phyloP scores from a whole-genome alignment of 2,113 vertebrate genomes.

The Centropus unirufus region DNA sequence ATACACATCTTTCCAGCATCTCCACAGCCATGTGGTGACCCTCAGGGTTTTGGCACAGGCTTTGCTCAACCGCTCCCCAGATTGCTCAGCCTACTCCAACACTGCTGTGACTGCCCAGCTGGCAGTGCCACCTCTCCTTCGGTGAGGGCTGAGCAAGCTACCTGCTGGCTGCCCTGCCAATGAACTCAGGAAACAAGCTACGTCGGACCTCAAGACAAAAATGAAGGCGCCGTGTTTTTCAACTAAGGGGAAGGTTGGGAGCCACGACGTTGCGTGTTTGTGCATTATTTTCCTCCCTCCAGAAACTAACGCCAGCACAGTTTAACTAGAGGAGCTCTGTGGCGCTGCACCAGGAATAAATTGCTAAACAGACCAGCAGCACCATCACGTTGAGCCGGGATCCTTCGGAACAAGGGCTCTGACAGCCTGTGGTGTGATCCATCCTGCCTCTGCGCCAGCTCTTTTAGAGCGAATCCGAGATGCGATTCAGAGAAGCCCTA shows the following conservation, averaged over 20 bases:
- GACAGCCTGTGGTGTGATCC: neutral
- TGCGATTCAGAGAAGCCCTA: neutral
- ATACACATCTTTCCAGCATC: neutral
- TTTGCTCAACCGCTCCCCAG: neutral
- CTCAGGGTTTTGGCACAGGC: neutral
- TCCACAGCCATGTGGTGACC: neutral
- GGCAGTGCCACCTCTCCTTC: neutral
- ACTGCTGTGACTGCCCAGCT: accelerated
- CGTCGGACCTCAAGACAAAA: neutral
- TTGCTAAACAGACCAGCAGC: conserved; percentile 10
- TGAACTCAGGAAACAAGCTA: neutral
- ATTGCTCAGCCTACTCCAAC: neutral
- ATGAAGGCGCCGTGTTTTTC: accelerated
- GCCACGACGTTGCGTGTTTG: accelerated
- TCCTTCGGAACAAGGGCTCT: neutral
- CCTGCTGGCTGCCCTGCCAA: neutral
- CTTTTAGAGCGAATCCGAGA: accelerated
- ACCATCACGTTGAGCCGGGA: accelerated
- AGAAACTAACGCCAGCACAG: neutral
- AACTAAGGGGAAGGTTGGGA: neutral
- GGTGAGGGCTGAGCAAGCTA: neutral
- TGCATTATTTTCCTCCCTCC: neutral
- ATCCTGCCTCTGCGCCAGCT: accelerated
- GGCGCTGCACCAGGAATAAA: neutral
- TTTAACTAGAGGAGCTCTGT: neutral